These are phyloP conservation scores for Aphaenogaster ashmeadi DNA, from an alignment of 1,140 invertebrate genomes.

Conservation along the genomic window DNA sequence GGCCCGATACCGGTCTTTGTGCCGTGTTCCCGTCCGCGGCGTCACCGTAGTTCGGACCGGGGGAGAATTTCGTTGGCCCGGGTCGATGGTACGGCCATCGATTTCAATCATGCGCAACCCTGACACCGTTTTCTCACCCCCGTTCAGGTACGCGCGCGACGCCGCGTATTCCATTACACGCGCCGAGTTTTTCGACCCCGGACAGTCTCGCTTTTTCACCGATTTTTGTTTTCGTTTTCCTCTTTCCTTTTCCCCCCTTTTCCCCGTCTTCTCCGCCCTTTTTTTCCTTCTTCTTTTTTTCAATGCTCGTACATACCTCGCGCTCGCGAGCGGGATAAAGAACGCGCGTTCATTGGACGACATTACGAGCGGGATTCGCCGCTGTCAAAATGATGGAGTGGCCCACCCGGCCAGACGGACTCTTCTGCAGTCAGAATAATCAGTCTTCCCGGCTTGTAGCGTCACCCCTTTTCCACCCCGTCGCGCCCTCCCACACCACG, in stretches of 20 bases:
- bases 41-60: constrained; percentile 53
- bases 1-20: constrained; percentile 20
- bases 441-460: constrained; percentile 64
- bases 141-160: constrained; percentile 8
- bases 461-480: constrained; percentile 55
- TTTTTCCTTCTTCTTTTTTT: constrained; percentile 12
- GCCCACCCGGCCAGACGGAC: constrained; percentile 66
- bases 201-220: constrained; percentile 43
- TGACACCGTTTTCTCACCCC: constrained; percentile 55
- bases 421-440: constrained; percentile 70
- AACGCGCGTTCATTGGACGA: constrained; percentile 73
- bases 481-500: not conserved
- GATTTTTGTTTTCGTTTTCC: constrained; percentile 16
- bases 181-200: constrained; percentile 50
- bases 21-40: not conserved
- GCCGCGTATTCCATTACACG: constrained; percentile 50
- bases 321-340: constrained; percentile 61
- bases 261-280: constrained; percentile 18
- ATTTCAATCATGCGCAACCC: constrained; percentile 64
- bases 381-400: constrained; percentile 75
- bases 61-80: constrained; percentile 80
- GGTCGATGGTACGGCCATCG: constrained; percentile 59
- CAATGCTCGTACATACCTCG: constrained; percentile 26
- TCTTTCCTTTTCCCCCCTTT: not conserved
- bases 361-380: constrained; percentile 73